Evolutionary conservation across 2,797 vertebrate genomes (phyloP).

Genomic region (Trichosurus vulpecula): DNA sequence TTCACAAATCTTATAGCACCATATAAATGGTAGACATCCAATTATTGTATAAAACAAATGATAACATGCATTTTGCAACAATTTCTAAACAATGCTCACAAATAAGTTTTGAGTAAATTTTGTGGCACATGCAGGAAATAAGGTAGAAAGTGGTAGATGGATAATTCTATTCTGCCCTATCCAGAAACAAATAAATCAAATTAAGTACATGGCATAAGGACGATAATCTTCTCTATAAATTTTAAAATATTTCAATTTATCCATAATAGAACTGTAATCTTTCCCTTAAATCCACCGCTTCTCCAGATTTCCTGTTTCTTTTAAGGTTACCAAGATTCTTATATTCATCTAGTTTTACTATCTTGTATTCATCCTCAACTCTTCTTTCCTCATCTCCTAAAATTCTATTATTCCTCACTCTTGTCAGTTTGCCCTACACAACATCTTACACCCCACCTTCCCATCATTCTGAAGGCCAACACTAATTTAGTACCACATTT

Average conservation of each 20-base stretch:
- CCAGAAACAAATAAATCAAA: not conserved
- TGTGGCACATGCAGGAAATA: not conserved
- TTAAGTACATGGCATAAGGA: not conserved
- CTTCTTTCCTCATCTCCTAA: not conserved
- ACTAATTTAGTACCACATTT: not conserved
- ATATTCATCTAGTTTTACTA: not conserved
- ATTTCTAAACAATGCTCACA: not conserved
- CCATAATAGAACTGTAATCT: not conserved
- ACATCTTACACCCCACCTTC: not conserved
- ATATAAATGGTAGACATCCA: not conserved
- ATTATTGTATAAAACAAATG: not conserved
- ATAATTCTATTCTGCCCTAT: not conserved
- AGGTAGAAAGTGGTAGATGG: not conserved
- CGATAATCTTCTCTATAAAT: not conserved
- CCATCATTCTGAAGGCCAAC: not conserved
- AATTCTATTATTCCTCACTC: not conserved
- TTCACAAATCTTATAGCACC: not conserved
- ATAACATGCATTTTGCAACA: not conserved
- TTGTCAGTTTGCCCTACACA: not conserved
- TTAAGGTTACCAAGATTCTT: not conserved
- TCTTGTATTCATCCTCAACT: not conserved
- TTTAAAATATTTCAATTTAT: not conserved
- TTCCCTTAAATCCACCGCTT: not conserved
- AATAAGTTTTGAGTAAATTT: not conserved
- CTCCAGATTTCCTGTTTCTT: not conserved